Evolutionary conservation across 2,888 invertebrate species (phyloP), one percentile per base, ranked within the genome.

Genomic region (Coleophora flavipennella): DNA sequence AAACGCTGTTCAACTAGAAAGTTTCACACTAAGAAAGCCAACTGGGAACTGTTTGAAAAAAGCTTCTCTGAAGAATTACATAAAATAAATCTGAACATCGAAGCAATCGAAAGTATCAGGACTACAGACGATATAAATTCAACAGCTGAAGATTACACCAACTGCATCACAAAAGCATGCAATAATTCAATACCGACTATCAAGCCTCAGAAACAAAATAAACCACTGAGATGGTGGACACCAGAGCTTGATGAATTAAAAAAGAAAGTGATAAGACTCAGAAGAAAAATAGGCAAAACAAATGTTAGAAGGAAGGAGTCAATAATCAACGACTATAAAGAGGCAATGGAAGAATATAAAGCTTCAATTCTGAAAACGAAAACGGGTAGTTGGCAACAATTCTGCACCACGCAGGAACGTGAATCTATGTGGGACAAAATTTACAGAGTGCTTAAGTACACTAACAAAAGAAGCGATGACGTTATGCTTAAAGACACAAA

Each of bases 401-500:
- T 42, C 13, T 48, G 48, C 12, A 20, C 13, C 1, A 38, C 25
- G 6, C 43, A 43, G 31, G 36, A 41, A 3, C 33, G 12, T 9
- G 43, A 49, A 13, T 29, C 38, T 1, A 6, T 45, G 3, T 49
- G 48, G 50, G 43, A 46, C 1, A 39, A 40, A 9, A 40, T 42
- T 4, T 48, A 43, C 25, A 32, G 42, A 13, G 35, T 50, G 2
- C 36, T 50, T 3, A 36, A 38, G 7, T 10, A 27, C 2, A 27
- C 29, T 31, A 14, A 29, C 1, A 35, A 8, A 4, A 33, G 40
- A 29, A 31, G 34, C n/a, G 44, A 40, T 2, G 40, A 44, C 8
- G 29, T 40, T 1, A 14, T 35, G 8, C 35, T 31, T 8, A 14
- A 3, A 10, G n/a, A 8, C 13, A 25, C 1, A 28, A 33, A 33